Percentiles rank a stretch among this genome's conserved stretches.
Conservation (phyloP, 2,888 invertebrate genomes). For the Cloeon dipterum region DNA sequence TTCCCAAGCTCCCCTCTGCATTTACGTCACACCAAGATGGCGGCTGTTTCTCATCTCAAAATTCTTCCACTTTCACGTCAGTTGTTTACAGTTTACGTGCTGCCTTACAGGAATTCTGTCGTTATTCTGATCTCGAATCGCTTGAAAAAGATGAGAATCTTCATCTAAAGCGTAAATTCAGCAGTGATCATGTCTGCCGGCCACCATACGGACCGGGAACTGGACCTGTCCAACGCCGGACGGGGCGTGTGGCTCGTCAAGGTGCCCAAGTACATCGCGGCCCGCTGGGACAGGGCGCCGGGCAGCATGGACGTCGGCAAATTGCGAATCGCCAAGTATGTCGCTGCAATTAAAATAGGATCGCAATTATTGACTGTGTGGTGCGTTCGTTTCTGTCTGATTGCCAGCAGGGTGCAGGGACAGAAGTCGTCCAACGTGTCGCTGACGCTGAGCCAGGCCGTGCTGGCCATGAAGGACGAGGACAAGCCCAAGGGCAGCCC, state of each 20-base stretch:
- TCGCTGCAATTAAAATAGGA: conserved; percentile 6
- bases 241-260: conserved; percentile 94
- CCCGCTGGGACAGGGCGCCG: conserved; percentile 83
- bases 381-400: neutral
- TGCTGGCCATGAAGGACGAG: conserved; percentile 53
- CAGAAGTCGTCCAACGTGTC: conserved; percentile 78
- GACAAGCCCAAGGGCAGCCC: no score
- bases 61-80: no score
- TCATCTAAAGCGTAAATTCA: conserved; percentile 16
- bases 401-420: conserved; percentile 29
- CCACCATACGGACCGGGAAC: conserved; percentile 46
- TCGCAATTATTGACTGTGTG: conserved; percentile 1
- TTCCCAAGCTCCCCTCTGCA: no score
- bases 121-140: no score
- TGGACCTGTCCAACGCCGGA: conserved; percentile 71
- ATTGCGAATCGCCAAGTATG: conserved; percentile 57
- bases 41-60: no score
- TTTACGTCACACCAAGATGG: no score
- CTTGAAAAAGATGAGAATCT: neutral
- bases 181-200: conserved; percentile 19
- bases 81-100: no score
- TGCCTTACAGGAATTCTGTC: no score
- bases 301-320: conserved; percentile 85
- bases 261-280: conserved; percentile 82
- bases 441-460: conserved; percentile 56